Evolutionary conservation across 1,140 invertebrate genomes (phyloP).

Genomic region (Schlechtendalia chinensis): DNA sequence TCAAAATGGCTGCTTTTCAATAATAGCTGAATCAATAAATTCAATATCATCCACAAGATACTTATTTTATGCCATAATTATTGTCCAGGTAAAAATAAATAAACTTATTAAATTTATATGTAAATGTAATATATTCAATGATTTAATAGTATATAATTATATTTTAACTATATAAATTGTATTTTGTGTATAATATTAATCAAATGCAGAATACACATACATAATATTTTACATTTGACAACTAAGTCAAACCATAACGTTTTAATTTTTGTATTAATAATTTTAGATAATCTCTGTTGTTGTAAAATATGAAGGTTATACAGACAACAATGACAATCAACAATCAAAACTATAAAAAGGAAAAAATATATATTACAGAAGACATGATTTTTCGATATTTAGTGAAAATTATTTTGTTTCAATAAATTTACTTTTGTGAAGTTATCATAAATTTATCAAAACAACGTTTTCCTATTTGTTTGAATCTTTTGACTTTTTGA

Average conservation of each 20-base stretch:
- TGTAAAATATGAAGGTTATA: constrained; percentile 32
- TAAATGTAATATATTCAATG: not conserved
- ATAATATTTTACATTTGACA: not conserved
- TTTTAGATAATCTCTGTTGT: constrained; percentile 21
- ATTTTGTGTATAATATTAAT: not conserved
- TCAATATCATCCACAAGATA: constrained; percentile 1
- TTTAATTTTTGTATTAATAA: not conserved
- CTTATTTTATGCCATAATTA: not conserved
- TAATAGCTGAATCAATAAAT: not conserved
- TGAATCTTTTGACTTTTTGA: not conserved
- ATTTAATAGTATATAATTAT: not conserved
- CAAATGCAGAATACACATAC: not conserved
- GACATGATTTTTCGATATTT: not conserved
- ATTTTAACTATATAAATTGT: not conserved
- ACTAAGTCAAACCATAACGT: not conserved
- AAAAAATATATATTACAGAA: not conserved
- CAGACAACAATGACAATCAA: not conserved
- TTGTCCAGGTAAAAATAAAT: constrained; percentile 27
- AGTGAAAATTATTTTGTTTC: not conserved
- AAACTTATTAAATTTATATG: not conserved
- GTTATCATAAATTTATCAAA: not conserved
- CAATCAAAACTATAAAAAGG: not conserved
- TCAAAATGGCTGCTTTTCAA: not conserved
- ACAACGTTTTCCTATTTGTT: not conserved
- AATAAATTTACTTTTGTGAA: not conserved